These are phyloP conservation scores for Chelonia mydas DNA, from an alignment of 2,797 vertebrate species.

Conservation along the genomic window DNA sequence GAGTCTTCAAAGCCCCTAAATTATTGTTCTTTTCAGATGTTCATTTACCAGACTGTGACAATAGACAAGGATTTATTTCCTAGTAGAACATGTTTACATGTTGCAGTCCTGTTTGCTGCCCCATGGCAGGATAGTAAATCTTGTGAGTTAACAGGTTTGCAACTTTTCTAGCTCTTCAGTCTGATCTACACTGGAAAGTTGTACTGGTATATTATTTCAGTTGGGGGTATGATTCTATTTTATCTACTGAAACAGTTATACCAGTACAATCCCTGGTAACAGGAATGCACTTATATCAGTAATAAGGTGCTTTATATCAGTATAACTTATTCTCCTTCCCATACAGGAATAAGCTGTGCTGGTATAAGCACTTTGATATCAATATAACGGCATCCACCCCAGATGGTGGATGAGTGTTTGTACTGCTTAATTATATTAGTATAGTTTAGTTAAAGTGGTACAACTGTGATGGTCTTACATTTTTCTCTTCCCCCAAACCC, in stretches of 20 bases:
- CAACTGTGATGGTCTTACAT: background rate
- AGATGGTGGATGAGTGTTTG: background rate
- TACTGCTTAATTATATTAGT: background rate
- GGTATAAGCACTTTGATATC: too few relatives aligned
- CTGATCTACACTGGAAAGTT: too few relatives aligned
- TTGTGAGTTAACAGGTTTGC: background rate
- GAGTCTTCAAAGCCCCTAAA: background rate
- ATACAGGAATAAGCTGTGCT: too few relatives aligned
- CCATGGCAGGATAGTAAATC: background rate
- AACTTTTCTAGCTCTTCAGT: background rate
- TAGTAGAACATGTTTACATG: background rate
- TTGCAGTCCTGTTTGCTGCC: background rate
- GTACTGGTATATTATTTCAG: too few relatives aligned
- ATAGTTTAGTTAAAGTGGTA: background rate
- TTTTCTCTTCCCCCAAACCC: too few relatives aligned
- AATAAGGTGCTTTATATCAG: too few relatives aligned
- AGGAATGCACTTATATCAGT: too few relatives aligned
- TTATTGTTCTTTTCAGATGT: background rate
- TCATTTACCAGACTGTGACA: background rate
- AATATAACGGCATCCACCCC: too few relatives aligned
- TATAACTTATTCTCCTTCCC: too few relatives aligned
- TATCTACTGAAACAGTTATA: too few relatives aligned
- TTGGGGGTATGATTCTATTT: too few relatives aligned
- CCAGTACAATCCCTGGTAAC: too few relatives aligned
- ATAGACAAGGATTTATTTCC: background rate